Evolutionary conservation across 2,797 vertebrate genomes (phyloP), one percentile per base, ranked within the genome.

Genomic region (Manis crassicaudata): DNA sequence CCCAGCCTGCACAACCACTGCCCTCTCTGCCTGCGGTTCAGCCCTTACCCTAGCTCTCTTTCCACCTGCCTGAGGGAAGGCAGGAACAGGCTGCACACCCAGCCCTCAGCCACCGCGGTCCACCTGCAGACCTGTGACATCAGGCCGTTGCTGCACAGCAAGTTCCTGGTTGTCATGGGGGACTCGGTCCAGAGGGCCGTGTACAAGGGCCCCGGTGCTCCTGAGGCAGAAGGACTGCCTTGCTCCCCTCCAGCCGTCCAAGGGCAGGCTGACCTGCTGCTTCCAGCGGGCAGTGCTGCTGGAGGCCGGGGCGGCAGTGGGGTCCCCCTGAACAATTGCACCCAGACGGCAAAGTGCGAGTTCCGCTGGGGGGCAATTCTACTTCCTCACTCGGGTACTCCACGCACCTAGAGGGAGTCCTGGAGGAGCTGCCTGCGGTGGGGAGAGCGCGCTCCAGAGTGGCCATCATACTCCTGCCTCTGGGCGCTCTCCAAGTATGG

Each of bases 81-180:
- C 56, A 12, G 63, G 40, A 58, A 58, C 27, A 3, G 3, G 21
- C 10, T 13, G 8, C 37, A 21, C 2, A 10, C 52, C 43, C 6
- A 0, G 16, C 14, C 27, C 5, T 1, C 58, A 0, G 65, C 29
- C 32, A 7, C 25, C 2, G 98, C 98, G 98, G 97, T 92, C 56
- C 40, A 29, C 2, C 98, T 99, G 67, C 90, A 80, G 56, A 98
- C 98, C 18, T 77, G 60, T 12, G 98, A 99, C 6, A 98, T 97
- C 32, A 77, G 54, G 0, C 97, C 98, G 90, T 98, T 99, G 70
- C 98, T 99, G 2, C 99, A 99, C 86, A 99, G 99, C 98, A 99
- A 99, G 97, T 99, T 98, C 70, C 96, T 99, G 0, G 98, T 99
- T 6, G 96, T 99, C 27, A 43, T 99, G 56, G 99, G 99, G 6